phyloP scores from a whole-genome alignment of 2,888 invertebrate genomes.

The Lingula anatina region DNA sequence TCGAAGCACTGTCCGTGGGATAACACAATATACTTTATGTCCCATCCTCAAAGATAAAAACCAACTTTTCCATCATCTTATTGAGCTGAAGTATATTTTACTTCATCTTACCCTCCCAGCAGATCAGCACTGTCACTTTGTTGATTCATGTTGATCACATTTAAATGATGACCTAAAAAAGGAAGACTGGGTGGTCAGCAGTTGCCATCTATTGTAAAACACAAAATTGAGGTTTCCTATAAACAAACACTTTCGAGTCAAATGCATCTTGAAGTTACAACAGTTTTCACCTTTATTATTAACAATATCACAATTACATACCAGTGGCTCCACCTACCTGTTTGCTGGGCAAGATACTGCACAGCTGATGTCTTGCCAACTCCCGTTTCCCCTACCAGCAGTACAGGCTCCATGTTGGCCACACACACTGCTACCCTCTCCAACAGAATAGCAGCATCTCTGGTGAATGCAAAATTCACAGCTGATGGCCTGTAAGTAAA shows the following conservation, averaged over 20 bases:
- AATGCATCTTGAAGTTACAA: no score
- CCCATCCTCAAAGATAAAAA: not conserved
- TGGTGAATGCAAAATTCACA: slow-evolving; percentile 44
- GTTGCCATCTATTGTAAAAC: no score
- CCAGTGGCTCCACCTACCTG: slow-evolving; percentile 56
- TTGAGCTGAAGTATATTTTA: not conserved
- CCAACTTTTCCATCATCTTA: not conserved
- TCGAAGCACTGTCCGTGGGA: no score
- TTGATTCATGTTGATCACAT: slow-evolving; percentile 98
- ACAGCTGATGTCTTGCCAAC: slow-evolving; percentile 96
- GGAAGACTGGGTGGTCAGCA: no score
- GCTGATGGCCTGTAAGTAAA: no score
- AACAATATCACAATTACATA: no score
- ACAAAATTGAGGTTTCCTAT: no score
- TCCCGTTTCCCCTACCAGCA: slow-evolving; percentile 96
- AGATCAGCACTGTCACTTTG: slow-evolving; percentile 96
- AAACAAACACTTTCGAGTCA: no score
- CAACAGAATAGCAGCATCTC: slow-evolving; percentile 53
- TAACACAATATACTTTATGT: no score
- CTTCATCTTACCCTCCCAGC: slow-evolving; percentile 68
- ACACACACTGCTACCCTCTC: slow-evolving; percentile 86
- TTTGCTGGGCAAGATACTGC: slow-evolving; percentile 80
- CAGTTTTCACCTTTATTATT: no score
- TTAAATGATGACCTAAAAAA: slow-evolving; percentile 66
- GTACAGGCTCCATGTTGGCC: slow-evolving; percentile 76